Evolutionary conservation across 2,797 vertebrate genomes (phyloP), one percentile per base, ranked within the genome.

Genomic region (Enteromius treurensis): DNA sequence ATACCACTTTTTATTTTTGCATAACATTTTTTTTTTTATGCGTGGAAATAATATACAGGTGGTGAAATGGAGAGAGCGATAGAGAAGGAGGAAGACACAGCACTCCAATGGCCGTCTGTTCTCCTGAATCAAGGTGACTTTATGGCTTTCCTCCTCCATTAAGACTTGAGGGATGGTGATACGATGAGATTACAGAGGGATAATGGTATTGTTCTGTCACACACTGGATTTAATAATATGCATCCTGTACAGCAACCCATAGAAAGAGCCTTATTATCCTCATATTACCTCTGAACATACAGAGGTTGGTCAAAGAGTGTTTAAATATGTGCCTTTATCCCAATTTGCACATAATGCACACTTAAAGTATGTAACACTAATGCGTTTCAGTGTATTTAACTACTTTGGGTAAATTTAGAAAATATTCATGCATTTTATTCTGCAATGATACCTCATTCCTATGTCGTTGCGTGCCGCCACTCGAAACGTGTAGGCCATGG

Each of bases 401-500:
- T 58, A 23, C n/a, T 23, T 58, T 58, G 55, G 23, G 55, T 23
- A 62, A 62, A 5, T 5, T 11, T 15, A 62, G 23, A 62, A 29
- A 29, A 15, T 32, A 14, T 32, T 32, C 15, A 17, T 58, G 17
- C 34, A 14, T 14, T 76, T 77, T 67, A 55, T 23, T 15, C 3
- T 9, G 62, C 68, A n/a, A 0, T 1, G 91, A 79, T 93, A 99
- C 98, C 98, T 99, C 78, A 95, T 96, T 91, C 97, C 98, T 0
- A 98, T 92, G 91, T 98, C 97, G 3, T 98, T 99, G 91, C 96
- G 96, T 21, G 97, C 97, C 0, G 97, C 97, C 88, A 99, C 92
- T 84, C 97, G 94, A 94, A 99, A 99, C 0, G 97, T 98, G 93
- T 99, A 99, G 42, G 96, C 95, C 90, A 96, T 92, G 64, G 97